Conservation (phyloP, 2,113 vertebrate species). For the Nibea albiflora region DNA sequence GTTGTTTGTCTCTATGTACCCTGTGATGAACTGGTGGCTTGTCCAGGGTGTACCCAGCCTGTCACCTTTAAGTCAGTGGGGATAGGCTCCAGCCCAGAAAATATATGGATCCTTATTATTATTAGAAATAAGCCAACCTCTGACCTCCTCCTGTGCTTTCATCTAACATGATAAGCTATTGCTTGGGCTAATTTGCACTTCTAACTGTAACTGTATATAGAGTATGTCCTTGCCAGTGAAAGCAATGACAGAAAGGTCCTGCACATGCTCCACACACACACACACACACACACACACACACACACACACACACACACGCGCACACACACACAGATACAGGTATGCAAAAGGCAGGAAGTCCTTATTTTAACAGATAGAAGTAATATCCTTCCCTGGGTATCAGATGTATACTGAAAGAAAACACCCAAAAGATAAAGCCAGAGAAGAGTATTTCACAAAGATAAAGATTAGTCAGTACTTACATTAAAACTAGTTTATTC, state of each 20-base stretch:
- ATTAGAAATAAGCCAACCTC: conserved; percentile 33
- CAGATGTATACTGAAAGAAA: conserved; percentile 45
- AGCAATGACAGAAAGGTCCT: neutral
- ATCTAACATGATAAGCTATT: conserved; percentile 29
- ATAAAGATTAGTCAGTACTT: conserved; percentile 32
- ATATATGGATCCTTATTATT: too few relatives aligned
- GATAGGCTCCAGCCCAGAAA: too few relatives aligned
- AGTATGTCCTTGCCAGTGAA: conserved; percentile 1
- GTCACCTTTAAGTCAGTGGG: too few relatives aligned
- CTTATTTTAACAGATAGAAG: conserved; percentile 33
- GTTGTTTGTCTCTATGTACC: too few relatives aligned
- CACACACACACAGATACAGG: neutral
- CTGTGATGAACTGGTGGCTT: too few relatives aligned
- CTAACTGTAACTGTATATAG: neutral
- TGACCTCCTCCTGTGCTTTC: conserved; percentile 40
- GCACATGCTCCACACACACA: conserved; percentile 9
- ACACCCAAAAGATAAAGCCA: conserved; percentile 34
- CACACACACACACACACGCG: too few relatives aligned
- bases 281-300: too few relatives aligned
- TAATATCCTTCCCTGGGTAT: conserved; percentile 81
- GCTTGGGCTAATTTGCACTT: neutral
- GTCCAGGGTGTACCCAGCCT: too few relatives aligned
- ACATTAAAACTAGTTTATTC: neutral
- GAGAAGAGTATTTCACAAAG: conserved; percentile 21
- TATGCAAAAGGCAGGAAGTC: conserved; percentile 20